These are phyloP conservation scores for Chionomys nivalis DNA, from an alignment of 2,113 vertebrate genomes.

Conservation along the genomic window DNA sequence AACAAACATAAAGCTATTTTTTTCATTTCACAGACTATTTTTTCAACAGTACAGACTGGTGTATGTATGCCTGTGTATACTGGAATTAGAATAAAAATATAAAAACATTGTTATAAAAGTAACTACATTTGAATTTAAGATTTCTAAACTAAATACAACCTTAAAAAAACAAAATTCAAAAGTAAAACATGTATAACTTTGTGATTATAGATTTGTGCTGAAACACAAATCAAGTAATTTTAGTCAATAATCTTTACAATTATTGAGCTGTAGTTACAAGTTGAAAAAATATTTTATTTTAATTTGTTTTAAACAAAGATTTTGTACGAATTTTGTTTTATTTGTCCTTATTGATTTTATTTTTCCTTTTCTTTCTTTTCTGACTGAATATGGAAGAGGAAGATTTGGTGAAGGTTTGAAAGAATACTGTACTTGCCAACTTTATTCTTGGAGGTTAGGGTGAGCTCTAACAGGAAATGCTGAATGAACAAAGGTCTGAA, in stretches of 20 bases:
- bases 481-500: neutral
- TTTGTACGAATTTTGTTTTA: neutral
- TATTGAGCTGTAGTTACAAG: neutral
- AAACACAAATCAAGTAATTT: neutral
- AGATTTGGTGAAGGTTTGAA: neutral
- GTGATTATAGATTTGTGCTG: neutral
- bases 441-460: neutral
- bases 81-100: neutral
- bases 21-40: neutral
- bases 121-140: neutral
- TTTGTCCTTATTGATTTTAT: neutral
- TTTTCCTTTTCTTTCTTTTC: neutral
- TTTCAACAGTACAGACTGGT: no score
- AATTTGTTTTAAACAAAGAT: neutral
- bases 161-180: neutral
- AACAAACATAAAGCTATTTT: neutral
- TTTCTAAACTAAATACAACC: neutral
- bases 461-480: neutral
- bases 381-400: neutral
- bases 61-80: neutral
- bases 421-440: neutral
- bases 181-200: neutral
- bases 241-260: neutral
- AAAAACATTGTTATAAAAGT: conserved; percentile 6
- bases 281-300: conserved; percentile 7